Evolutionary conservation across 2,797 vertebrate species (phyloP), one percentile per base, ranked within the genome.

Genomic region (Dromococcyx pavoninus): DNA sequence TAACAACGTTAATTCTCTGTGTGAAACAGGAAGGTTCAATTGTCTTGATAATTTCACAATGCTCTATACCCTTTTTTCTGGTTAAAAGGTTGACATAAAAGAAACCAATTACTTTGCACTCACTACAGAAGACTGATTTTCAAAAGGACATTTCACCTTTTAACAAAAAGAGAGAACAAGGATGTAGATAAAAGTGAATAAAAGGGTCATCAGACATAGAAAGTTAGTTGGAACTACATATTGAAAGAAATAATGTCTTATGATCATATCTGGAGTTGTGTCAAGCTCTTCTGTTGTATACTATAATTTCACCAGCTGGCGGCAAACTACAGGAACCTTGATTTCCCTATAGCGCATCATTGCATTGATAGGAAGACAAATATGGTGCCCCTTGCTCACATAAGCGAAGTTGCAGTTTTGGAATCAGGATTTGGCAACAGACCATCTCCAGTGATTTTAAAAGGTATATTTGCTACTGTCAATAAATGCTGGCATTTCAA

Each of bases 1-100:
- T 97, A 97, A 96, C 80, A 97, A 89, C 92, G 93, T 95, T 96
- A 97, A 97, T 97, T 94, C 81, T 60, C 80, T 87, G 9, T 89
- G 92, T 94, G 97, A 95, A 97, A 91, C 87, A 96, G 5, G 1
- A 53, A 95, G 66, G 85, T 97, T 97, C 96, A 97, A 84, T 96
- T 95, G 92, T 82, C 71, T 96, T 89, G 92, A 93, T 96, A 93
- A 96, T 95, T 97, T 89, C 65, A 58, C 48, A 64, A 67, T 90
- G 57, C 44, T 51, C 62, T 88, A 32, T 88, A 74, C 32, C 23
- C 86, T 91, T 95, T 74, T 81, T 77, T 64, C 62, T 79, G 13
- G 51, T 92, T 96, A 91, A 97, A 97, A 97, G 44, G 50, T 88
- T 97, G 91, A 93, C 88, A 92, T 86, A 95, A 96, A 96, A 94